Percentiles rank a stretch among this genome's conserved stretches.
These are phyloP conservation scores for Apodemia mormo DNA, from an alignment of 2,888 invertebrate species.

Conservation along the genomic window DNA sequence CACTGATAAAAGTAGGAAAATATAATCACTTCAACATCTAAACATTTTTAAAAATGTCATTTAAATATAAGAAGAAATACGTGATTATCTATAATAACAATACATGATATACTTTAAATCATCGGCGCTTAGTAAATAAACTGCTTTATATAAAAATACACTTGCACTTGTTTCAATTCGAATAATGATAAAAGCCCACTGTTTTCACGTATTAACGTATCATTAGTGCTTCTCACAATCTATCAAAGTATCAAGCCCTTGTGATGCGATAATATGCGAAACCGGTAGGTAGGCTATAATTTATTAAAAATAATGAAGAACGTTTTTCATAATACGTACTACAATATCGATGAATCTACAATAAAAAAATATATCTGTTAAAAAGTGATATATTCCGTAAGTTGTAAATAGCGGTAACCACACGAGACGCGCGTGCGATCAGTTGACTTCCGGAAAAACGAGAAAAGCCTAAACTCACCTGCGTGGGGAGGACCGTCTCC, in stretches of 20 bases:
- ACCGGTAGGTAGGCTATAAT: background rate
- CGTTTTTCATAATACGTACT: background rate
- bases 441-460: slow-evolving; percentile 40
- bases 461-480: slow-evolving; percentile 65
- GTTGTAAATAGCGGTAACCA: slow-evolving; percentile 19
- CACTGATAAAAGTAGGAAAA: background rate
- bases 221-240: background rate
- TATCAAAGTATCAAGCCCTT: background rate
- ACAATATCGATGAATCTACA: background rate
- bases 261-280: background rate
- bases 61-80: background rate
- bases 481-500: slow-evolving; percentile 76
- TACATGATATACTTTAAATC: background rate
- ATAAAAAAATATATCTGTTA: no score
- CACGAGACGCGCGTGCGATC: slow-evolving; percentile 22
- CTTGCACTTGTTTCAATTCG: background rate
- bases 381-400: background rate
- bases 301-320: background rate
- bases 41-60: background rate
- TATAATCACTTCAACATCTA: background rate
- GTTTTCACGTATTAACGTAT: background rate
- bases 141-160: background rate
- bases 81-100: background rate
- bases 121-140: background rate
- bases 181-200: background rate